A percentile compares a stretch with the other conserved stretches of the same genome.
These are phyloP conservation scores for Chionodraco myersi DNA, from an alignment of 2,113 vertebrate species.

Conservation along the genomic window DNA sequence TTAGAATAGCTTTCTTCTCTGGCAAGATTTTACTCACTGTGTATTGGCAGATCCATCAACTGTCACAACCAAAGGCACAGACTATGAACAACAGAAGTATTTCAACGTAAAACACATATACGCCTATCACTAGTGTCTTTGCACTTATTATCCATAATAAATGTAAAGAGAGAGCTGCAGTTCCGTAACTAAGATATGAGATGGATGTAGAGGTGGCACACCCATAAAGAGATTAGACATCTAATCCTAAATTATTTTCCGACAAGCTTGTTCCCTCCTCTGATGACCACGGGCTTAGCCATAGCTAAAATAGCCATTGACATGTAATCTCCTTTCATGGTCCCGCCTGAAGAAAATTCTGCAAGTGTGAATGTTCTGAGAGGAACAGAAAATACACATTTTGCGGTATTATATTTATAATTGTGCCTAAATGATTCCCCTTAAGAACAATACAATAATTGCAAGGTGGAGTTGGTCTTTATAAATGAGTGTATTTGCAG, in stretches of 20 bases:
- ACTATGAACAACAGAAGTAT: constrained; percentile 31
- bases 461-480: neutral
- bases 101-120: constrained; percentile 23
- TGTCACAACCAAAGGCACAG: constrained; percentile 64
- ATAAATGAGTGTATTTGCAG: neutral
- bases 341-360: constrained; percentile 41
- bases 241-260: constrained; percentile 95
- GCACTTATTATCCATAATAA: constrained; percentile 48
- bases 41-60: constrained; percentile 79
- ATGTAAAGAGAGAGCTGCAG: constrained; percentile 43
- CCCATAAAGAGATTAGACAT: constrained; percentile 94
- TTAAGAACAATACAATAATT: neutral
- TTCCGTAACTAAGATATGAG: constrained; percentile 59
- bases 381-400: neutral
- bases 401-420: neutral
- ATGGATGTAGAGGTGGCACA: constrained; percentile 81
- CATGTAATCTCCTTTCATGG: constrained; percentile 85
- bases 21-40: constrained; percentile 72
- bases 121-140: constrained; percentile 29
- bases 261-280: constrained; percentile 80
- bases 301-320: constrained; percentile 87
- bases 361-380: constrained; percentile 10
- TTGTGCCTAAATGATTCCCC: neutral
- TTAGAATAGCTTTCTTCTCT: too few relatives aligned
- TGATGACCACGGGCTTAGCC: constrained; percentile 87